Percentiles rank a stretch among this genome's conserved stretches.
Evolutionary conservation across 2,888 invertebrate species (phyloP).

Genomic region (Pogonocherus hispidulus): DNA sequence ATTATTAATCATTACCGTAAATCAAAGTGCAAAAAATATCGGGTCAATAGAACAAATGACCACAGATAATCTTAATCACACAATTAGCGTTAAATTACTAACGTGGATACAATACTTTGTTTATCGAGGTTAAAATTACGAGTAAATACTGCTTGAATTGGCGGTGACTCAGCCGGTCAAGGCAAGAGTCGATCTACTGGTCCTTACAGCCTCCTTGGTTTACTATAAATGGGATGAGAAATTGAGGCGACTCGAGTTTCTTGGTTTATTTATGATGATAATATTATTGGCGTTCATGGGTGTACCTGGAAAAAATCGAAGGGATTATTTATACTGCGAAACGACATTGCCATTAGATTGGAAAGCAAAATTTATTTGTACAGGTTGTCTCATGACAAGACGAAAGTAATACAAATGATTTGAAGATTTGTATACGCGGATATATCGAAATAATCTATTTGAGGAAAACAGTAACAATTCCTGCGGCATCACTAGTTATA

Average conservation of each 20-base stretch:
- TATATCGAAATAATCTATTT: too few species aligned
- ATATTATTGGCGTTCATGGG: constrained; percentile 1
- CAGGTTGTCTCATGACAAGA: too few species aligned
- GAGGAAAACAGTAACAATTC: too few species aligned
- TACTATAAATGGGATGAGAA: constrained; percentile 34
- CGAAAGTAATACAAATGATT: too few species aligned
- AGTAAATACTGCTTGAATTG: constrained; percentile 25
- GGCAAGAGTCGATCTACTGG: constrained; percentile 26
- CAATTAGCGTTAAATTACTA: constrained; percentile 26
- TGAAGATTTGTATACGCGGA: too few species aligned
- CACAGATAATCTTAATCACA: constrained; percentile 8
- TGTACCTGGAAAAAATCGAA: not conserved
- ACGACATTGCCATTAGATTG: not conserved
- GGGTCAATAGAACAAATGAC: constrained; percentile 23
- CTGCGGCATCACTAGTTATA: too few species aligned
- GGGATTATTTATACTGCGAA: not conserved
- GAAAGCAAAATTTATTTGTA: not conserved
- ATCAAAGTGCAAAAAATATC: constrained; percentile 20
- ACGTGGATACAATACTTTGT: constrained; percentile 12
- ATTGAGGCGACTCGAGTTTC: constrained; percentile 18
- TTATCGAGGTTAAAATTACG: constrained; percentile 33
- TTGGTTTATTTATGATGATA: constrained; percentile 15
- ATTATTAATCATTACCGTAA: constrained; percentile 10
- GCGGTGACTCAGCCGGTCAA: constrained; percentile 28
- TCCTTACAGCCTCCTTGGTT: constrained; percentile 27